A percentile compares a stretch with the other conserved stretches of the same genome.
These are phyloP conservation scores for Halictus quadricinctus DNA, from an alignment of 2,888 invertebrate species.

Conservation along the genomic window DNA sequence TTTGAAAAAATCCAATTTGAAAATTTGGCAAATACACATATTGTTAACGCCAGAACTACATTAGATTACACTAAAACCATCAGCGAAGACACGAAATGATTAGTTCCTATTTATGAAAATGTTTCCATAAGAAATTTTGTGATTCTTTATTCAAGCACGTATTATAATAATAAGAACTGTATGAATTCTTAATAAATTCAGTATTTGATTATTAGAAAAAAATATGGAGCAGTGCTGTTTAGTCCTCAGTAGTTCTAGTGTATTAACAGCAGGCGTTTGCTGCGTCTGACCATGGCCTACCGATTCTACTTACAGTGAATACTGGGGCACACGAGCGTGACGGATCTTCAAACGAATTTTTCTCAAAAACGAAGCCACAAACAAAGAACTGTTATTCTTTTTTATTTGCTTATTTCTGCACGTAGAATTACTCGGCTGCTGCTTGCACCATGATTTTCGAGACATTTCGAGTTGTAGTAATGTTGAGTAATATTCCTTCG, in stretches of 20 bases:
- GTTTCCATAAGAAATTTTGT: not conserved
- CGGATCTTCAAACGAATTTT: not conserved
- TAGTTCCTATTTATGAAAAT: not conserved
- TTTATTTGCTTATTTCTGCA: too few relatives aligned
- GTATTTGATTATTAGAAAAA: not conserved
- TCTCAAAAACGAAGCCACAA: not conserved
- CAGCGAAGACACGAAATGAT: not conserved
- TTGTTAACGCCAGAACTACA: not conserved
- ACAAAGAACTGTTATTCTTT: not conserved
- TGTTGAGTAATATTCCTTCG: not conserved
- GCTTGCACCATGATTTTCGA: not conserved
- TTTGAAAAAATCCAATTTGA: not conserved
- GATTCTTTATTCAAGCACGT: not conserved
- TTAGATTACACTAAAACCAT: not conserved
- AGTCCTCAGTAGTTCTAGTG: not conserved
- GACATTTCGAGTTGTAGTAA: not conserved
- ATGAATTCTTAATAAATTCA: not conserved
- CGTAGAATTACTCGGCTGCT: not conserved
- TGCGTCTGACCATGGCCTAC: not conserved
- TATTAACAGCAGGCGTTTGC: not conserved
- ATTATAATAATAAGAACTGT: not conserved
- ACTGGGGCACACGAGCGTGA: not conserved
- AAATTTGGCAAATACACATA: not conserved
- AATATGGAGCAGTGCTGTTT: not conserved
- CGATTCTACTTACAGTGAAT: not conserved